phyloP scores from a whole-genome alignment of 2,113 vertebrate genomes.

The Prietella phreatophila region DNA sequence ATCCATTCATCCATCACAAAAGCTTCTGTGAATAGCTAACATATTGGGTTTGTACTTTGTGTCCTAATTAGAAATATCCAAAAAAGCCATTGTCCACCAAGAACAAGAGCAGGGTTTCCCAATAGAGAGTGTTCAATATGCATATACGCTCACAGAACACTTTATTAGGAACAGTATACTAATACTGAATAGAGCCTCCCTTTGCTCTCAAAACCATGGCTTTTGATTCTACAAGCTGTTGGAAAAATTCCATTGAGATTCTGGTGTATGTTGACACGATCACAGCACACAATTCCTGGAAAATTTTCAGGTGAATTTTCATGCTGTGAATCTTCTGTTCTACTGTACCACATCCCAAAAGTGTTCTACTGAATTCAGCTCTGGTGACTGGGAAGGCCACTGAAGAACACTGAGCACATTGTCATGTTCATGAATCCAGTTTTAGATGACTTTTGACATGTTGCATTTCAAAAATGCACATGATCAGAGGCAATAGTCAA shows the following conservation, averaged over 20 bases:
- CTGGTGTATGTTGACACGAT: background rate
- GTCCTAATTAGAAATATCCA: background rate
- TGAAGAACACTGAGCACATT: no score
- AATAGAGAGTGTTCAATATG: background rate
- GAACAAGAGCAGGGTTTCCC: background rate
- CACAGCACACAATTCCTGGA: no score
- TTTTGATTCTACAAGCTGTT: background rate
- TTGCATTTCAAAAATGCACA: no score
- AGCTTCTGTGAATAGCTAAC: background rate
- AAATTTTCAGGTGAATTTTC: no score
- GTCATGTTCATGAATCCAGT: no score
- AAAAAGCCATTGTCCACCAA: background rate
- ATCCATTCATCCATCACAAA: background rate
- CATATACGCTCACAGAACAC: background rate
- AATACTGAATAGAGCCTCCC: background rate
- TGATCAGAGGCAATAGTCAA: no score
- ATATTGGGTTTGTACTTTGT: slow-evolving; percentile 1
- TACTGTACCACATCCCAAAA: no score
- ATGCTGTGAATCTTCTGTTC: no score
- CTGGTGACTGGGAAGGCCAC: no score
- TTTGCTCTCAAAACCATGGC: background rate
- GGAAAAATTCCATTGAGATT: background rate
- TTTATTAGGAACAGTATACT: background rate
- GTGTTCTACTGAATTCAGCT: no score
- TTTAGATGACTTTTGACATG: no score